These are phyloP conservation scores for Phacellophora camtschatica DNA, from an alignment of 30 jellyfish, hydroid and myxozoan genomes.

Conservation along the genomic window DNA sequence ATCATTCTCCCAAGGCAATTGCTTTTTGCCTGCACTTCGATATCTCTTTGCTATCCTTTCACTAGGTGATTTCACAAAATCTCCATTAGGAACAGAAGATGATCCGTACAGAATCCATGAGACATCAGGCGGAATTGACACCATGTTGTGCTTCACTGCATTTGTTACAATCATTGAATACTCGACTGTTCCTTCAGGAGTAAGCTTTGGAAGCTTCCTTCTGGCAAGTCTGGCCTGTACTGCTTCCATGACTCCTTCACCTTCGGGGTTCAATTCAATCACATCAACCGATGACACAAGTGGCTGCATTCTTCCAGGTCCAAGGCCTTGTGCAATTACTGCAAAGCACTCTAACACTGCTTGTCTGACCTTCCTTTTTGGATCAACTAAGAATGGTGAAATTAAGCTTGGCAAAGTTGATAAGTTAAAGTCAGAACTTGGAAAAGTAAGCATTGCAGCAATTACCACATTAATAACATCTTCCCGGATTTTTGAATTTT, in stretches of 20 bases:
- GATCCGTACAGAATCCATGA: conserved; percentile 85
- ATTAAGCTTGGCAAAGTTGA: conserved; percentile 52
- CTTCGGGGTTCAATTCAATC: conserved; percentile 73
- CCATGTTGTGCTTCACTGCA: conserved; percentile 5
- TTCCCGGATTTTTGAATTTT: conserved; percentile 76
- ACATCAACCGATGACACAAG: conserved; percentile 90
- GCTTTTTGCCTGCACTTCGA: conserved; percentile 86
- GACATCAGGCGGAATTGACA: conserved; percentile 74
- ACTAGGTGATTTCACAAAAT: not conserved
- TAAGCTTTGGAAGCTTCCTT: conserved; percentile 70
- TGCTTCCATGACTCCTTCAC: conserved; percentile 90
- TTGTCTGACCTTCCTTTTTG: conserved; percentile 75
- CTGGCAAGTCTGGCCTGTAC: conserved; percentile 92
- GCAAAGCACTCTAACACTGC: conserved; percentile 92
- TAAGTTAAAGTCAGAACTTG: conserved; percentile 80
- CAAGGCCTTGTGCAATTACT: conserved; percentile 91
- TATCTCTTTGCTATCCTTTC: conserved; percentile 59
- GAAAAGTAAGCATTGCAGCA: conserved; percentile 87
- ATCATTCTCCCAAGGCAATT: conserved; percentile 78
- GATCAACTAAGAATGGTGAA: conserved; percentile 70
- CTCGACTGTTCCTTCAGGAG: conserved; percentile 70
- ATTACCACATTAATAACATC: conserved; percentile 74
- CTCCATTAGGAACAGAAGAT: conserved; percentile 9
- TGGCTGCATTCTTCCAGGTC: conserved; percentile 92
- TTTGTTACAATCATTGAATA: conserved; percentile 71